Conservation (phyloP, 1,140 invertebrate genomes). For the Periplaneta americana region DNA sequence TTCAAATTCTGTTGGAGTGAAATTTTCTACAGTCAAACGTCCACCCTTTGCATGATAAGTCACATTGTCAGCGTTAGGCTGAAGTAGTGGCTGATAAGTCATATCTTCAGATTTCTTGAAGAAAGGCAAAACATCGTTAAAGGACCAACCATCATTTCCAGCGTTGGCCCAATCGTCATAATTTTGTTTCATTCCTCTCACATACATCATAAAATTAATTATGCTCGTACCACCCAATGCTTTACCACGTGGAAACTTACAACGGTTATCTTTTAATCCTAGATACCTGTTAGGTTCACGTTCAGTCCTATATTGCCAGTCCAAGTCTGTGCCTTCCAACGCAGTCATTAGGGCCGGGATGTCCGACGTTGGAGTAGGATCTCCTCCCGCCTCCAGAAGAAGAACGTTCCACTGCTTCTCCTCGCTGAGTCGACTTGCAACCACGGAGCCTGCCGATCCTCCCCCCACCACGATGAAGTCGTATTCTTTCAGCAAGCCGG, state of each 20-base stretch:
- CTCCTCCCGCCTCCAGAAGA: slow-evolving; percentile 73
- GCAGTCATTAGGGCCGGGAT: slow-evolving; percentile 26
- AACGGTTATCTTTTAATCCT: slow-evolving; percentile 32
- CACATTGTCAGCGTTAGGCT: slow-evolving; percentile 14
- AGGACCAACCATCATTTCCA: slow-evolving; percentile 53
- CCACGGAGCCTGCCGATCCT: slow-evolving; percentile 48
- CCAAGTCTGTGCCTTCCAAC: slow-evolving; percentile 34
- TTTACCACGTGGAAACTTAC: slow-evolving; percentile 61
- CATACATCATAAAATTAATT: slow-evolving; percentile 61
- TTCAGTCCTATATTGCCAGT: slow-evolving; percentile 49
- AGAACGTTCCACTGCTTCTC: slow-evolving; percentile 63
- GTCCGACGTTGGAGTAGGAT: slow-evolving; percentile 76
- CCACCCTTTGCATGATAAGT: background rate
- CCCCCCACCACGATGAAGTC: slow-evolving; percentile 30
- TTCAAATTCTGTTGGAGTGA: slow-evolving; percentile 26
- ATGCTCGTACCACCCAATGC: slow-evolving; percentile 69
- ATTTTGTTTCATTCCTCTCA: slow-evolving; percentile 55
- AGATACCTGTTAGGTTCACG: slow-evolving; percentile 39
- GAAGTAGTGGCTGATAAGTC: slow-evolving; percentile 15
- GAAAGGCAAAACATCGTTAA: slow-evolving; percentile 41
- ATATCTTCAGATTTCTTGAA: slow-evolving; percentile 36
- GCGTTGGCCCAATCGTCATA: slow-evolving; percentile 52
- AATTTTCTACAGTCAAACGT: background rate
- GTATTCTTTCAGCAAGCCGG: background rate
- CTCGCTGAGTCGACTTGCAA: slow-evolving; percentile 41